These are phyloP conservation scores for Plectrocnemia conspersa DNA, from an alignment of 1,140 invertebrate species.

Conservation along the genomic window DNA sequence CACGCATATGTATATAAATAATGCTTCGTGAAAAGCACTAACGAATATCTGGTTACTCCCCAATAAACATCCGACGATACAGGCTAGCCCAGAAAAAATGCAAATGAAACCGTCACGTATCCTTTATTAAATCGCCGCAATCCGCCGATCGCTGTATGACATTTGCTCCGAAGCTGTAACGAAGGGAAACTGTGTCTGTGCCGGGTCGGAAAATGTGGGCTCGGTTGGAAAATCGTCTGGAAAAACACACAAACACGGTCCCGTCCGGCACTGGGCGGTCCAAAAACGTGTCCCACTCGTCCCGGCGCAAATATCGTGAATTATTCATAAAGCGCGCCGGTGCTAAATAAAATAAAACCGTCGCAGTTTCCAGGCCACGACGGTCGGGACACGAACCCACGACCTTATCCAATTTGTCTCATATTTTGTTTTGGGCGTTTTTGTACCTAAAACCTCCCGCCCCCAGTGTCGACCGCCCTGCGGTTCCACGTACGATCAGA, in stretches of 20 bases:
- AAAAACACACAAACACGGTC: not conserved
- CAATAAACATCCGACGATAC: too few species aligned
- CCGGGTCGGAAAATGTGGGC: too few species aligned
- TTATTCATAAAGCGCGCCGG: constrained; percentile 33
- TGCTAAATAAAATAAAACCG: constrained; percentile 35
- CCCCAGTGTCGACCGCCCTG: not conserved
- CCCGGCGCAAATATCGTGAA: constrained; percentile 21
- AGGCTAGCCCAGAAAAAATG: too few species aligned
- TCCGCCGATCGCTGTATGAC: not conserved
- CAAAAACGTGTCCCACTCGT: constrained; percentile 3
- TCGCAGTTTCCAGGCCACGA: constrained; percentile 25
- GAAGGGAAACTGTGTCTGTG: too few species aligned
- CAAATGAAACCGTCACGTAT: too few species aligned
- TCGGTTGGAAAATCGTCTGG: not conserved
- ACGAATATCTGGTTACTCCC: too few species aligned
- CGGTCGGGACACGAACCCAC: constrained; percentile 12
- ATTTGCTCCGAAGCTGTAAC: not conserved
- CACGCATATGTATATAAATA: too few species aligned
- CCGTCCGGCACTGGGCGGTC: not conserved
- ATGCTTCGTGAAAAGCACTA: too few species aligned
- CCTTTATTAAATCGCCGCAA: too few species aligned
- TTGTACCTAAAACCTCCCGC: not conserved
- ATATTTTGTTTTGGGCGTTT: constrained; percentile 27
- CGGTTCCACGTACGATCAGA: not conserved
- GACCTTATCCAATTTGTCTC: constrained; percentile 32